Percentiles rank a stretch among this genome's conserved stretches.
These are phyloP conservation scores for Saturnia japonica DNA, from an alignment of 2,888 invertebrate species.

Conservation along the genomic window DNA sequence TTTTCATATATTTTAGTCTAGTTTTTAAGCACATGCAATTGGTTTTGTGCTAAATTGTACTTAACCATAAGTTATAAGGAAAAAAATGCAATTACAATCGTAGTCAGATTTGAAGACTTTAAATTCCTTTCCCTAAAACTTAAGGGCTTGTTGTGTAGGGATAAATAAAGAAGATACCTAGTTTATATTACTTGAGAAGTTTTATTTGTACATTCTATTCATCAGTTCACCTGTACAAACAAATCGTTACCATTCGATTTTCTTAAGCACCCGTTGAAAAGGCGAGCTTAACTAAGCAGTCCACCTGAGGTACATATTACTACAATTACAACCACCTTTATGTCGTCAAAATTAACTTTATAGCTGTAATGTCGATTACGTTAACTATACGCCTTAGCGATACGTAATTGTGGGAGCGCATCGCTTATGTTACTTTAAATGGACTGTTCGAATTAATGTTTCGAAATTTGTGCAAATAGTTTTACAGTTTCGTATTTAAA, in stretches of 20 bases:
- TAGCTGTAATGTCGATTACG: constrained; percentile 19
- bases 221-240: constrained; percentile 34
- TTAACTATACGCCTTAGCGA: constrained; percentile 12
- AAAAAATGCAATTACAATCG: too few species aligned
- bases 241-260: constrained; percentile 11
- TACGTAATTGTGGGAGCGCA: constrained; percentile 6
- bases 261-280: constrained; percentile 2
- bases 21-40: too few species aligned
- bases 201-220: constrained; percentile 26
- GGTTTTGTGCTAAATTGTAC: too few species aligned
- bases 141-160: too few species aligned
- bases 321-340: constrained; percentile 19
- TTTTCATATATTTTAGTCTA: too few species aligned
- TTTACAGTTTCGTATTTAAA: neutral
- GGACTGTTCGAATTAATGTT: neutral
- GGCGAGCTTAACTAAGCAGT: neutral
- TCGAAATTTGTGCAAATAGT: neutral
- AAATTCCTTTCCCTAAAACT: too few species aligned
- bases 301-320: constrained; percentile 17
- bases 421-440: neutral
- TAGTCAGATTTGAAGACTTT: too few species aligned
- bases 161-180: neutral
- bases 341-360: constrained; percentile 20
- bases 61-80: too few species aligned
- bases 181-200: neutral